Conservation (phyloP, 1,140 invertebrate genomes). For the Macrocentrus cingulum region DNA sequence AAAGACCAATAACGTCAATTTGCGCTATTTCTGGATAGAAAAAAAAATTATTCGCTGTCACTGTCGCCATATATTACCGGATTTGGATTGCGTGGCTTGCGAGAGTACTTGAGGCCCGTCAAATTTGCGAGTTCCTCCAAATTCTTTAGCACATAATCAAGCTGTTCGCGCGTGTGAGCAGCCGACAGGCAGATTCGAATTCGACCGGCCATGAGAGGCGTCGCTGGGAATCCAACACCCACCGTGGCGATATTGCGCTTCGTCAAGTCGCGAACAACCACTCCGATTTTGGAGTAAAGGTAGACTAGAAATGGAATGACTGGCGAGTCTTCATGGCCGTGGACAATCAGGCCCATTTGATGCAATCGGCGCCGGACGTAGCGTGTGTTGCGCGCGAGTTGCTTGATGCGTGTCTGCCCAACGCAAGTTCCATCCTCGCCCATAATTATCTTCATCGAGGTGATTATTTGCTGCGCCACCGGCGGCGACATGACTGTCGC, state of each 20-base stretch:
- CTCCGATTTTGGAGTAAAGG: slow-evolving; percentile 91
- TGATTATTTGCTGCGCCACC: slow-evolving; percentile 87
- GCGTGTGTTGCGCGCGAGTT: slow-evolving; percentile 79
- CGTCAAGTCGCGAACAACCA: slow-evolving; percentile 74
- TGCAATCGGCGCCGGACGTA: slow-evolving; percentile 87
- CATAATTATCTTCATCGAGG: slow-evolving; percentile 87
- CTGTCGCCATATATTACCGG: slow-evolving; percentile 64
- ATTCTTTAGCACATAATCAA: slow-evolving; percentile 81
- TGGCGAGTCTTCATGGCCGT: slow-evolving; percentile 96
- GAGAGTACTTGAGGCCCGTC: slow-evolving; percentile 75
- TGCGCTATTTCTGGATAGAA: neutral
- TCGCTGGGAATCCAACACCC: slow-evolving; percentile 97
- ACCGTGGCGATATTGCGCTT: slow-evolving; percentile 86
- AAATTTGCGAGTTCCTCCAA: slow-evolving; percentile 72
- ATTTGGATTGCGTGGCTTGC: slow-evolving; percentile 61
- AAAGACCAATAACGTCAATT: no score
- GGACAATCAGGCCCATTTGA: slow-evolving; percentile 91
- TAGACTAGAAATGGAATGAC: slow-evolving; percentile 95
- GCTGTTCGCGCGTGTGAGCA: slow-evolving; percentile 91
- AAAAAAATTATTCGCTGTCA: slow-evolving; percentile 46
- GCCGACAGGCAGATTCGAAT: slow-evolving; percentile 96
- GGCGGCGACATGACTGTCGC: slow-evolving; percentile 88
- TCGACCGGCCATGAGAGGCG: slow-evolving; percentile 90
- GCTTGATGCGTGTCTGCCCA: slow-evolving; percentile 72
- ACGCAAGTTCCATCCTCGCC: slow-evolving; percentile 79